Evolutionary conservation across 1,140 invertebrate genomes (phyloP).

Genomic region (Anoplophora glabripennis): DNA sequence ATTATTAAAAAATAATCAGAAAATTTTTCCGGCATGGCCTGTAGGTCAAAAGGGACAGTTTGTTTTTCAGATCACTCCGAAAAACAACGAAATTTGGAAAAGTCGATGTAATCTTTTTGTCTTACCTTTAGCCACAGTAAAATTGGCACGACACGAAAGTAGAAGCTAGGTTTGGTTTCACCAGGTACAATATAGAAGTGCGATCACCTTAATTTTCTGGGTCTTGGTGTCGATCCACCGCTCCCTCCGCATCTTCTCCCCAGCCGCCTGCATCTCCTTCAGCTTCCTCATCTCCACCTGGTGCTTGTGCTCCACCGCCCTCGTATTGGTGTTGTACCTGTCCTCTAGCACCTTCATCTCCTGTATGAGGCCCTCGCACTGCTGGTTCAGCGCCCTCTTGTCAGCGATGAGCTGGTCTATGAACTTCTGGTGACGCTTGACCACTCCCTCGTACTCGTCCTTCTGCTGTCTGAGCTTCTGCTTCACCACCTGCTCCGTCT

Average conservation of each 20-base stretch:
- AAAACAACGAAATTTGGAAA: too few relatives aligned
- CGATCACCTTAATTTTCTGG: conserved; percentile 62
- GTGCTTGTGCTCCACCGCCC: conserved; percentile 61
- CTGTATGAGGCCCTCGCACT: conserved; percentile 60
- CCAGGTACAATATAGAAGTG: too few relatives aligned
- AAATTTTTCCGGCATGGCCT: too few relatives aligned
- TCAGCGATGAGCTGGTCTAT: conserved; percentile 68
- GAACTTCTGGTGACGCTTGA: conserved; percentile 66
- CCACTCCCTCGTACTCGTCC: conserved; percentile 61
- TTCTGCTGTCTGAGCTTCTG: conserved; percentile 58
- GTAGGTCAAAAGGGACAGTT: too few relatives aligned
- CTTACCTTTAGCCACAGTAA: too few relatives aligned
- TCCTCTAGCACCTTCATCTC: conserved; percentile 57
- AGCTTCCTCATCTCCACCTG: conserved; percentile 61
- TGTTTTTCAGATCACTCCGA: too few relatives aligned
- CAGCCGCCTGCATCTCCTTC: conserved; percentile 62
- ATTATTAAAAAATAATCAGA: too few relatives aligned
- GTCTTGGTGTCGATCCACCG: conserved; percentile 68
- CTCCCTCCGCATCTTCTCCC: conserved; percentile 64
- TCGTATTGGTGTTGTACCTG: conserved; percentile 52
- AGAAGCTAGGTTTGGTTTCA: too few relatives aligned
- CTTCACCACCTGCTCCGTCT: conserved; percentile 36
- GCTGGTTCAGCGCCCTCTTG: conserved; percentile 63
- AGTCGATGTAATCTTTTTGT: too few relatives aligned
- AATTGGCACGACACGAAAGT: too few relatives aligned